A percentile compares a stretch with the other conserved stretches of the same genome.
Conservation (phyloP, 92 coral and sea anemone genomes). For the Parazoanthus swiftii region DNA sequence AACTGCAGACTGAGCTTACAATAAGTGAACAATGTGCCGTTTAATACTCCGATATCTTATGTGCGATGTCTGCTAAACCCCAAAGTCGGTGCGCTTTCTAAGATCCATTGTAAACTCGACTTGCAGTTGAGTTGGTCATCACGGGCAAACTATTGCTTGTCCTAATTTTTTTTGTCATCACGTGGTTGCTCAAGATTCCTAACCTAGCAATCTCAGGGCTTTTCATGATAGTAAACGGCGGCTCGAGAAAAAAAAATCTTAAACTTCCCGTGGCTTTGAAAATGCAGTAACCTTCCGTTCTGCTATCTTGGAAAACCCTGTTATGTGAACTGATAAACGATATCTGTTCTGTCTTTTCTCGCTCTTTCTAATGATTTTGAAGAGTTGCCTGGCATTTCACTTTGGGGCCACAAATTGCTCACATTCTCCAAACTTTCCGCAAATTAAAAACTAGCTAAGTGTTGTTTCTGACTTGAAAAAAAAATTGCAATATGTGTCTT, state of each 20-base stretch:
- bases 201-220: neutral
- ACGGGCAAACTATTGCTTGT: too few relatives aligned
- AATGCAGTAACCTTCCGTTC: too few relatives aligned
- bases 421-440: neutral
- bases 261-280: neutral
- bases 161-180: neutral
- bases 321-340: neutral
- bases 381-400: neutral
- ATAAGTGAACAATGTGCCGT: too few relatives aligned
- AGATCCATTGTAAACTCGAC: too few relatives aligned
- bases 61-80: too few relatives aligned
- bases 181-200: neutral
- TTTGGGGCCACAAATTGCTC: neutral
- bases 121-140: too few relatives aligned
- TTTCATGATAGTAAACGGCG: neutral
- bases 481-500: too few relatives aligned
- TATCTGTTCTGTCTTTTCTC: neutral
- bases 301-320: neutral
- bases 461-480: neutral
- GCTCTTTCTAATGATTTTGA: neutral
- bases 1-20: neutral
- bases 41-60: too few relatives aligned
- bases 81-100: too few relatives aligned
- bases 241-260: too few relatives aligned
- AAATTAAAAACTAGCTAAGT: neutral